Evolutionary conservation across 2,888 invertebrate species (phyloP).

Genomic region (Cerceris rybyensis): DNA sequence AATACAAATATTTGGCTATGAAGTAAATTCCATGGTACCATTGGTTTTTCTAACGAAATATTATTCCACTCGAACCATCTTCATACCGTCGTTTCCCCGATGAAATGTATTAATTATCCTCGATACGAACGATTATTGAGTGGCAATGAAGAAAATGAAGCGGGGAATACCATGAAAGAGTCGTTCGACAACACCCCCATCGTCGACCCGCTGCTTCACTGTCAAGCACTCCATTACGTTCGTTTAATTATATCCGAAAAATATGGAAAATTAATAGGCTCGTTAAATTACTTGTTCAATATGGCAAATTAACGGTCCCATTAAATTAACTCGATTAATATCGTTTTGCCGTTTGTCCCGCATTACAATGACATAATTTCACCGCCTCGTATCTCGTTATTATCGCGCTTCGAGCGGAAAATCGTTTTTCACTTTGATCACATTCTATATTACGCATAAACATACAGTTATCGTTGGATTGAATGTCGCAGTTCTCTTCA

Average conservation of each 20-base stretch:
- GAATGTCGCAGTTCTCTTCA: too few relatives aligned
- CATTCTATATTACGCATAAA: too few relatives aligned
- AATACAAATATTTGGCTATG: too few relatives aligned
- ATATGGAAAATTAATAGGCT: background rate
- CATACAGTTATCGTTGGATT: too few relatives aligned
- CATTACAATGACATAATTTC: too few relatives aligned
- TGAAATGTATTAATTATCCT: background rate
- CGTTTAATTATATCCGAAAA: background rate
- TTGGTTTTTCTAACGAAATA: background rate
- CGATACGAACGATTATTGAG: background rate
- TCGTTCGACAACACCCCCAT: background rate
- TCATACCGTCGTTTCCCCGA: background rate
- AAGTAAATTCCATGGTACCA: background rate
- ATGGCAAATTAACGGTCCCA: background rate
- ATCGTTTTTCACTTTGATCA: too few relatives aligned
- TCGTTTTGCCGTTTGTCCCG: too few relatives aligned
- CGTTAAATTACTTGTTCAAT: background rate
- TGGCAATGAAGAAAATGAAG: background rate
- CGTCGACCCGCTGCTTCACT: background rate
- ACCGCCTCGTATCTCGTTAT: too few relatives aligned
- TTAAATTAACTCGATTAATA: too few relatives aligned
- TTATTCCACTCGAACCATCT: too few relatives aligned
- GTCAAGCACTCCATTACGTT: background rate
- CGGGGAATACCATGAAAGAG: background rate
- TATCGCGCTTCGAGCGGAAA: too few relatives aligned